Percentiles rank a stretch among this genome's conserved stretches.
phyloP scores from a whole-genome alignment of 1,140 invertebrate species.

The Drosophila aff. region DNA sequence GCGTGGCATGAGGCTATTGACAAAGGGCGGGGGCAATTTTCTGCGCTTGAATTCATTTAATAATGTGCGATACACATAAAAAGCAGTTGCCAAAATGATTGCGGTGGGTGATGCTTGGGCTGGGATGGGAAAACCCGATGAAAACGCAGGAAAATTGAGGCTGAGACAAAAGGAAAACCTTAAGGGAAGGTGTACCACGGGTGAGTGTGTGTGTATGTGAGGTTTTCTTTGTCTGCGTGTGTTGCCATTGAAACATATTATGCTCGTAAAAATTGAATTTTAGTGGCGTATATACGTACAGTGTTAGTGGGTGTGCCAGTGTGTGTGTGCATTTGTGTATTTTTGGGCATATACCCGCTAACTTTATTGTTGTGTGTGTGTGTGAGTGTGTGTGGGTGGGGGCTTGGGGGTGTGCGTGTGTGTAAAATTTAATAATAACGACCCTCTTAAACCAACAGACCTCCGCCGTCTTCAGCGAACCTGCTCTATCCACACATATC shows the following conservation, averaged over 20 bases:
- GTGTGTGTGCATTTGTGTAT: slow-evolving; percentile 14
- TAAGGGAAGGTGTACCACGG: slow-evolving; percentile 27
- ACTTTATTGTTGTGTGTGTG: slow-evolving; percentile 67
- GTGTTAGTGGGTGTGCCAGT: slow-evolving; percentile 11
- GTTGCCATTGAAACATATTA: slow-evolving; percentile 83
- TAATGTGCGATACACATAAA: slow-evolving; percentile 80
- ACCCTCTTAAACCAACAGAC: slow-evolving; percentile 74
- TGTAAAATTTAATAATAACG: slow-evolving; percentile 83
- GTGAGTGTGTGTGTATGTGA: slow-evolving; percentile 19
- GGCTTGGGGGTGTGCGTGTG: slow-evolving; percentile 48
- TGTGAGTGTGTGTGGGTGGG: background rate
- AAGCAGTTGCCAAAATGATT: slow-evolving; percentile 80
- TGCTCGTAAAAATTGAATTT: slow-evolving; percentile 83
- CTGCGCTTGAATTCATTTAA: slow-evolving; percentile 80
- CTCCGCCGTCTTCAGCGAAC: slow-evolving; percentile 42
- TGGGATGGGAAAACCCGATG: background rate
- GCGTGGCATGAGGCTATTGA: slow-evolving; percentile 43
- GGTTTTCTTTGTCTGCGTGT: slow-evolving; percentile 36
- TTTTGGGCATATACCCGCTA: slow-evolving; percentile 70
- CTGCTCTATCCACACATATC: slow-evolving; percentile 44
- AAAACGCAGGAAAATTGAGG: slow-evolving; percentile 16
- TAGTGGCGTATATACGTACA: slow-evolving; percentile 61
- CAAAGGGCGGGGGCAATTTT: slow-evolving; percentile 65
- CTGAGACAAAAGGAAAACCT: slow-evolving; percentile 31
- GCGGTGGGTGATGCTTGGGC: slow-evolving; percentile 23